phyloP scores from a whole-genome alignment of 2,888 invertebrate species.

The Belgica antarctica region DNA sequence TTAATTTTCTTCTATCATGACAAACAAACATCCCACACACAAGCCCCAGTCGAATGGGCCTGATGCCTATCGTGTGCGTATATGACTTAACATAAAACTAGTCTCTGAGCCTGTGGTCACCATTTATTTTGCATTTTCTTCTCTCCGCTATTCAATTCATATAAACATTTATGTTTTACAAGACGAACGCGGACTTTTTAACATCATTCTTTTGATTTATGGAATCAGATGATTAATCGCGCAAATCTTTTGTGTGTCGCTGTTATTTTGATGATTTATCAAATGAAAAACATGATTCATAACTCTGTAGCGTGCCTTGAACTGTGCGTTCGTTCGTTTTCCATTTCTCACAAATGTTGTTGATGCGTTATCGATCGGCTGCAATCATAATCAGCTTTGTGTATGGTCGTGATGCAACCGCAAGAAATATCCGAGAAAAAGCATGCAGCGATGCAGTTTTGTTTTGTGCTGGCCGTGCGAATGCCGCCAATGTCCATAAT shows the following conservation, averaged over 20 bases:
- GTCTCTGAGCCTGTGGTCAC: conserved; percentile 19
- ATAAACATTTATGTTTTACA: conserved; percentile 24
- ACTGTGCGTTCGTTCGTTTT: not conserved
- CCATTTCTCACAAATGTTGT: not conserved
- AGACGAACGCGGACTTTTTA: conserved; percentile 25
- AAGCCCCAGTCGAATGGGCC: not conserved
- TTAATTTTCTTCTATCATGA: conserved; percentile 2
- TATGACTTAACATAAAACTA: conserved; percentile 26
- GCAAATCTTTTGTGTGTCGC: conserved; percentile 3
- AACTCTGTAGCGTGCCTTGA: conserved; percentile 6
- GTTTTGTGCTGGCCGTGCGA: not conserved
- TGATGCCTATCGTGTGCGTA: conserved; percentile 22
- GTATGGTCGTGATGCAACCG: conserved; percentile 14
- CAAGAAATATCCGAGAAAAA: too few relatives aligned
- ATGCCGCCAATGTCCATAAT: conserved; percentile 10
- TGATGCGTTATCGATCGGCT: conserved; percentile 17
- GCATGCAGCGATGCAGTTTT: conserved; percentile 9
- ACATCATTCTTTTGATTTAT: conserved; percentile 23
- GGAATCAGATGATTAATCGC: conserved; percentile 24
- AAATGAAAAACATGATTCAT: conserved; percentile 21
- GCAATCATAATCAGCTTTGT: not conserved
- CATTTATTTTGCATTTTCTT: conserved; percentile 4
- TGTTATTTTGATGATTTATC: conserved; percentile 27
- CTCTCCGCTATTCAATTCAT: too few relatives aligned
- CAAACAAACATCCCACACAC: conserved; percentile 17